Evolutionary conservation across 2,113 vertebrate genomes (phyloP).

Genomic region (Boulengeromyrus knoepffleri): DNA sequence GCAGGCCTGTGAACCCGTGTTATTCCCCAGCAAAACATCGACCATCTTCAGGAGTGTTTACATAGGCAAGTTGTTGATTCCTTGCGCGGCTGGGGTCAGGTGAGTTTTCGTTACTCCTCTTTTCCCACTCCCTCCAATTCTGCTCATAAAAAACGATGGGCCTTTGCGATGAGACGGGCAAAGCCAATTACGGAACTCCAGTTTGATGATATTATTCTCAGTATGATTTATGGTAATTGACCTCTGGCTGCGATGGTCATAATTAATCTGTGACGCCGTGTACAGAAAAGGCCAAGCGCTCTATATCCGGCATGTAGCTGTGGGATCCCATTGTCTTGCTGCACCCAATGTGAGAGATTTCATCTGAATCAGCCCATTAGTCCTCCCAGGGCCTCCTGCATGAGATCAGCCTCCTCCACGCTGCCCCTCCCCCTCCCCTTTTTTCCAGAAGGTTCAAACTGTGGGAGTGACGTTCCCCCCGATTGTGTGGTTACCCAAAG

Average conservation of each 20-base stretch:
- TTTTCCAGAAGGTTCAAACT: constrained; percentile 7
- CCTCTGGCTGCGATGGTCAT: constrained; percentile 41
- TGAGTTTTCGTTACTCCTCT: background rate
- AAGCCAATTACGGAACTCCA: constrained; percentile 45
- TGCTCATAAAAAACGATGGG: constrained; percentile 42
- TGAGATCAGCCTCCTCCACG: constrained; percentile 18
- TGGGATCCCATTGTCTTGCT: constrained; percentile 36
- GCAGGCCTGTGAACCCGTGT: background rate
- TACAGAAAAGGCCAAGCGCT: constrained; percentile 43
- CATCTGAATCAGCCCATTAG: constrained; percentile 39
- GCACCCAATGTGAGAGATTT: constrained; percentile 25
- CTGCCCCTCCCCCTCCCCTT: background rate
- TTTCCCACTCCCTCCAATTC: constrained; percentile 19
- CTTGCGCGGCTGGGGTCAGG: background rate
- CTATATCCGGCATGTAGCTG: constrained; percentile 20
- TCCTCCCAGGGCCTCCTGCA: constrained; percentile 21
- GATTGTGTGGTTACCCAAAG: background rate
- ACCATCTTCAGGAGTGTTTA: background rate
- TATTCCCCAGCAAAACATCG: background rate
- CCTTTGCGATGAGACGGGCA: constrained; percentile 37
- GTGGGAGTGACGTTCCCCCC: constrained; percentile 11
- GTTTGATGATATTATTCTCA: constrained; percentile 46
- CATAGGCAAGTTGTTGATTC: background rate
- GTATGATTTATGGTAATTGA: constrained; percentile 51
- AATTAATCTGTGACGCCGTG: constrained; percentile 43